Evolutionary conservation across 2,888 invertebrate species (phyloP), one percentile per base, ranked within the genome.

Genomic region (Malacosoma neustria): DNA sequence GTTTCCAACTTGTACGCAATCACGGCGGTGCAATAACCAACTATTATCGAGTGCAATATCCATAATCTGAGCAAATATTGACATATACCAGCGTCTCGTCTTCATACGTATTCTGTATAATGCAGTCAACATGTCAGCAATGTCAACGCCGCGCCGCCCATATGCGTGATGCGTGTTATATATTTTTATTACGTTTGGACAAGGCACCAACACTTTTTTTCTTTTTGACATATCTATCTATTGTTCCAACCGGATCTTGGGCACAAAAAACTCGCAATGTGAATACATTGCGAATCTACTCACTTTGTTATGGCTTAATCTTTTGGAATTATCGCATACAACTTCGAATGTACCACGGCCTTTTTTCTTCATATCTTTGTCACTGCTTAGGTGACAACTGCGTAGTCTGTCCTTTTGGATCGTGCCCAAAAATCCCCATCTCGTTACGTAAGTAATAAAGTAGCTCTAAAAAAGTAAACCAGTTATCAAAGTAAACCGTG

Each of bases 211-310:
- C n/a, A n/a, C n/a, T n/a, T n/a, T n/a, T n/a, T n/a, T n/a, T n/a
- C n/a, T n/a, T n/a, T n/a, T n/a, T n/a, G n/a, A 42, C 35, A 29
- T 45, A 42, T 32, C 45, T 36, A 7, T 40, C 36, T 36, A 42
- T 45, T 35, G 35, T 40, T 6, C 22, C 31, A 15, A 42, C 42
- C 6, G 42, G 42, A 32, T 42, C 39, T 39, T 45, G 33, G 13
- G 43, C 46, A 39, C 46, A 46, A 44, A 9, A 34, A 41, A 31
- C 42, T 43, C 22, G 41, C 45, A 37, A 43, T 39, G 14, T 42
- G 29, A 31, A 42, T 39, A 13, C 37, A 42, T 34, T 45, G 31
- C 30, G 34, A 37, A 14, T 45, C 42, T 5, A 42, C 36, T 42
- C 45, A 45, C 30, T 38, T 45, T 29, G 40, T 38, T 3, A 40